Evolutionary conservation across 2,888 invertebrate genomes (phyloP).

Genomic region (Amblyjoppa proteus): DNA sequence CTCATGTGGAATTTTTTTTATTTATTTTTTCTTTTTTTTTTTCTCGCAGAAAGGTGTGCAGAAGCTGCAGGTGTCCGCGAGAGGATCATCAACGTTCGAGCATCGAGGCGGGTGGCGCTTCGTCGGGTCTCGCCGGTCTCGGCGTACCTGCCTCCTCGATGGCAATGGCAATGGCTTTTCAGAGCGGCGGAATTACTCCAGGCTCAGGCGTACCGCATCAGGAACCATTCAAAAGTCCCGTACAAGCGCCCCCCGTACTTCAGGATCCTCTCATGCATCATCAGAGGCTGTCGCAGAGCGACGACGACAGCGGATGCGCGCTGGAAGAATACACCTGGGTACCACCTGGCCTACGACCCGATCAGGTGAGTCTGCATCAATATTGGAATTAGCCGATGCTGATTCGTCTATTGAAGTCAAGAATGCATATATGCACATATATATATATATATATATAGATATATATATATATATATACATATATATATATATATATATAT

Average conservation of each 20-base stretch:
- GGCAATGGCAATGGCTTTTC: conserved; percentile 83
- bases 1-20: conserved; percentile 32
- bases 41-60: conserved; percentile 92
- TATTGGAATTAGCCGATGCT: not conserved
- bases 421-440: too few species aligned
- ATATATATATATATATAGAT: not conserved
- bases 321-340: conserved; percentile 99
- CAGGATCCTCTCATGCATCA: conserved; percentile 86
- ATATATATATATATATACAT: not conserved
- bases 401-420: not conserved
- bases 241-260: conserved; percentile 80
- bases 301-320: conserved; percentile 99
- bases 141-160: conserved; percentile 79
- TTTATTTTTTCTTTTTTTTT: conserved; percentile 77
- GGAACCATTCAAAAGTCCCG: conserved; percentile 82
- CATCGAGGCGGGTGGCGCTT: conserved; percentile 78
- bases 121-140: conserved; percentile 78
- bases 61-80: conserved; percentile 91
- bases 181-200: conserved; percentile 83
- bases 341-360: conserved; percentile 97
- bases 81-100: conserved; percentile 84
- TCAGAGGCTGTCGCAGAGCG: conserved; percentile 95
- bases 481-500: not conserved
- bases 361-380: conserved; percentile 90
- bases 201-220: conserved; percentile 84